Evolutionary conservation across 2,797 vertebrate genomes (phyloP).

Genomic region (Semaprochilodus insignis): DNA sequence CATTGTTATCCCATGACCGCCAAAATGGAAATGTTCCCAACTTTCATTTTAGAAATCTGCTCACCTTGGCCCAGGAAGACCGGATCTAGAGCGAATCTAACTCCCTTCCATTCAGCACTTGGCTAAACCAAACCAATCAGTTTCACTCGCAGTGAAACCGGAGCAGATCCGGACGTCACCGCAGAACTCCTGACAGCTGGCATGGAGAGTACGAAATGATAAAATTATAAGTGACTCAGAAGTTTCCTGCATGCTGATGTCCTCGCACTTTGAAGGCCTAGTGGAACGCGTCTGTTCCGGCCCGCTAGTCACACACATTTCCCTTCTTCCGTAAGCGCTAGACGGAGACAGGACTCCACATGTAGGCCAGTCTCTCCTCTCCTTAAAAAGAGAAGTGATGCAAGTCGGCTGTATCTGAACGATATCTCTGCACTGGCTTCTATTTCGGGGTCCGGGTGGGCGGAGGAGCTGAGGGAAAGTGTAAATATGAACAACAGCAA

Average conservation of each 20-base stretch:
- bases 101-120: background rate
- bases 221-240: slow-evolving; percentile 20
- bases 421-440: slow-evolving; percentile 33
- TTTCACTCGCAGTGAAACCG: background rate
- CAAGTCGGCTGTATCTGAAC: background rate
- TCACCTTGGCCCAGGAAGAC: no score
- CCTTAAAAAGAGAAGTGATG: slow-evolving; percentile 7
- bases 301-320: background rate
- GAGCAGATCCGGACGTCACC: slow-evolving; percentile 13
- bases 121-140: background rate
- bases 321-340: background rate
- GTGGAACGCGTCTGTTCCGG: background rate
- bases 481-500: slow-evolving; percentile 66
- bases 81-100: background rate
- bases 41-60: no score
- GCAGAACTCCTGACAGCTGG: slow-evolving; percentile 14
- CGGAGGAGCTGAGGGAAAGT: slow-evolving; percentile 41
- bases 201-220: background rate
- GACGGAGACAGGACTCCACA: slow-evolving; percentile 28
- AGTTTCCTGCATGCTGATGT: slow-evolving; percentile 10
- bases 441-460: slow-evolving; percentile 59
- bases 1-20: no score
- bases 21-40: no score
- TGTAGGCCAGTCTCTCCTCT: background rate
- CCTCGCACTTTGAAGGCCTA: background rate